These are phyloP conservation scores for Drosophila tani DNA, from an alignment of 1,140 invertebrate genomes.

Conservation along the genomic window DNA sequence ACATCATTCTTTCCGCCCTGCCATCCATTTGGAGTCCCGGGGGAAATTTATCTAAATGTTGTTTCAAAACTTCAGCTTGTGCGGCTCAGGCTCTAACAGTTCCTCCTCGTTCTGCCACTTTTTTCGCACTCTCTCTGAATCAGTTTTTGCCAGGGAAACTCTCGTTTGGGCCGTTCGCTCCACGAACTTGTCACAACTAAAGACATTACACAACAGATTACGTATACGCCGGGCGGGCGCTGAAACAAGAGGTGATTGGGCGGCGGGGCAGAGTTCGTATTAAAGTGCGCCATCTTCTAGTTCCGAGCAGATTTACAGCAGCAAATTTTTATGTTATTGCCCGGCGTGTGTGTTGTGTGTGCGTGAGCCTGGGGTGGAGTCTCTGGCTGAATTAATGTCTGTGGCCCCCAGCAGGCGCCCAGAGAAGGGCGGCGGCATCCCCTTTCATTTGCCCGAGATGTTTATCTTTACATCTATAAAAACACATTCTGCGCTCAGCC, in stretches of 20 bases:
- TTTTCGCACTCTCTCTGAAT: constrained; percentile 77
- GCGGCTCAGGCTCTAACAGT: background rate
- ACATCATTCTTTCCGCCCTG: constrained; percentile 53
- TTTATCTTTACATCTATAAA: constrained; percentile 69
- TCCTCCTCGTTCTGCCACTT: constrained; percentile 35
- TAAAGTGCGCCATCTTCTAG: constrained; percentile 66
- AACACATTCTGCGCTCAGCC: constrained; percentile 38
- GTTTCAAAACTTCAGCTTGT: constrained; percentile 81
- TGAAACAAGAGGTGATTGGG: constrained; percentile 44
- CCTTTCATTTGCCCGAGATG: constrained; percentile 55
- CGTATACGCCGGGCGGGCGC: constrained; percentile 51
- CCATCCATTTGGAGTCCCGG: constrained; percentile 52
- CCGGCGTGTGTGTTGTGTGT: constrained; percentile 27
- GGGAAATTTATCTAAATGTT: constrained; percentile 85
- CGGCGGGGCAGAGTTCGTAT: constrained; percentile 46
- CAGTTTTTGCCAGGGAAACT: constrained; percentile 61
- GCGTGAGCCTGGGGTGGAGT: background rate
- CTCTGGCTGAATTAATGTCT: constrained; percentile 50
- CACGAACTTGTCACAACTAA: constrained; percentile 81
- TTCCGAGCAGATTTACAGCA: constrained; percentile 72
- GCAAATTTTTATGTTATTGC: constrained; percentile 81
- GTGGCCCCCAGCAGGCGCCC: constrained; percentile 25
- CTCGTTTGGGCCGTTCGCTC: constrained; percentile 48
- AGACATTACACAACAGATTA: constrained; percentile 84
- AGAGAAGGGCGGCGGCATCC: constrained; percentile 5